Percentiles rank a stretch among this genome's conserved stretches.
These are phyloP conservation scores for Selenia dentaria DNA, from an alignment of 2,888 invertebrate genomes.

Conservation along the genomic window DNA sequence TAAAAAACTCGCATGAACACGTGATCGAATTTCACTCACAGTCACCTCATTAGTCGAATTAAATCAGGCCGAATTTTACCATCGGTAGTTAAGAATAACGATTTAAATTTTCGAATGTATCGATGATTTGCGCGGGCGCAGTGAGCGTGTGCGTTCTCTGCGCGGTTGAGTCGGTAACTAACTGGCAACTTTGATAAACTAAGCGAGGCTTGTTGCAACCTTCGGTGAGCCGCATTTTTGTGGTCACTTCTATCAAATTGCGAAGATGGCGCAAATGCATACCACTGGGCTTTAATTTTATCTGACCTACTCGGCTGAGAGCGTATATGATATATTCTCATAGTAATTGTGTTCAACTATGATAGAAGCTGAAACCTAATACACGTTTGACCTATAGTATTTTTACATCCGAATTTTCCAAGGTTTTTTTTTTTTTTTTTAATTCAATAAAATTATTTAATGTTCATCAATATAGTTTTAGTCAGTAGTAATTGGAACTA, in stretches of 20 bases:
- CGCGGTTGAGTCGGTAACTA: constrained; percentile 68
- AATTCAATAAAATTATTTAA: too few relatives aligned
- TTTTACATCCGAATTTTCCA: too few relatives aligned
- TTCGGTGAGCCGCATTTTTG: constrained; percentile 78
- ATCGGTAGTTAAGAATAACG: constrained; percentile 25
- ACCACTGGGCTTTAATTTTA: constrained; percentile 39
- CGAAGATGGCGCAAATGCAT: constrained; percentile 68
- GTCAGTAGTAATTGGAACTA: too few relatives aligned
- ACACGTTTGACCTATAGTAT: too few relatives aligned
- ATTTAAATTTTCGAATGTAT: constrained; percentile 37
- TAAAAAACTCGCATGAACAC: constrained; percentile 1
- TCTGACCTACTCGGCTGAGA: constrained; percentile 64
- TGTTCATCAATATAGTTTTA: too few relatives aligned
- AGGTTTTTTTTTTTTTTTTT: too few relatives aligned
- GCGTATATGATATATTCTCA: constrained; percentile 14
- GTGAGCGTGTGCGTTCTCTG: constrained; percentile 61
- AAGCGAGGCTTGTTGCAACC: constrained; percentile 74
- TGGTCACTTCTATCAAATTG: constrained; percentile 62
- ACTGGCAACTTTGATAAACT: constrained; percentile 62
- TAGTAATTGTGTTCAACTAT: background rate
- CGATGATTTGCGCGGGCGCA: constrained; percentile 48
- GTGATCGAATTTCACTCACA: constrained; percentile 24
- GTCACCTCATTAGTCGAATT: constrained; percentile 24
- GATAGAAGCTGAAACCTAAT: too few relatives aligned
- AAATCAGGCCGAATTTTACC: constrained; percentile 12